Evolutionary conservation across 2,797 vertebrate species (phyloP).

Genomic region (Bradypus variegatus): DNA sequence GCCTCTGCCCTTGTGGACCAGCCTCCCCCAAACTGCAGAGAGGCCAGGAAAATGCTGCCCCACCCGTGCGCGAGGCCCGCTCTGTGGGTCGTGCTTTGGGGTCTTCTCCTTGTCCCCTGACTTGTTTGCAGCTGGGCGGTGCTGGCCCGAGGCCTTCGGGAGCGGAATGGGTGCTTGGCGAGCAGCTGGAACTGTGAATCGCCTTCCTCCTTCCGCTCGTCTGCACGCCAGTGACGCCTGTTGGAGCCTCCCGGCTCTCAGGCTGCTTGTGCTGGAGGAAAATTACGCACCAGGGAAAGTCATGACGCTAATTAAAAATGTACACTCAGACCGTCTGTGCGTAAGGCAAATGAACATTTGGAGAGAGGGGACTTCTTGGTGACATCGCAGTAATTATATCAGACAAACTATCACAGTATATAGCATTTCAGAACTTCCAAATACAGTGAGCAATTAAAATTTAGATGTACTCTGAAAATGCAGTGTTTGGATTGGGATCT

Average conservation of each 20-base stretch:
- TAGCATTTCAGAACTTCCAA: not conserved
- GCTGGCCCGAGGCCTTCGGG: not conserved
- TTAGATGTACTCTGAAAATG: not conserved
- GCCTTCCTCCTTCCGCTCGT: fast-evolving
- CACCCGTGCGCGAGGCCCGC: fast-evolving
- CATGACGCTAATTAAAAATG: conserved; percentile 40
- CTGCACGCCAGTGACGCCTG: fast-evolving
- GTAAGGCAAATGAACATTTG: not conserved
- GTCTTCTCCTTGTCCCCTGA: fast-evolving
- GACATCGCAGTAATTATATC: not conserved
- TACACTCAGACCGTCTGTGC: conserved; percentile 4
- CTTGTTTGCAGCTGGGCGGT: fast-evolving
- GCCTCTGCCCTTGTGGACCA: not conserved
- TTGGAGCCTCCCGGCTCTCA: not conserved
- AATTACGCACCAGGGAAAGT: not conserved
- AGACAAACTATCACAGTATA: not conserved
- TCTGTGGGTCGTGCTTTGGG: fast-evolving
- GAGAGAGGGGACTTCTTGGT: not conserved
- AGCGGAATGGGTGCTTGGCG: not conserved
- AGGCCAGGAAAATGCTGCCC: fast-evolving
- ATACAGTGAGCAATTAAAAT: not conserved
- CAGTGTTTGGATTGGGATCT: not conserved
- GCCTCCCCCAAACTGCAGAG: not conserved
- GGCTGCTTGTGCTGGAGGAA: not conserved
- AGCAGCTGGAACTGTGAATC: fast-evolving